Base-by-base conservation (phyloP, 1,140 invertebrate species). In the Drosophila insularis region DNA sequence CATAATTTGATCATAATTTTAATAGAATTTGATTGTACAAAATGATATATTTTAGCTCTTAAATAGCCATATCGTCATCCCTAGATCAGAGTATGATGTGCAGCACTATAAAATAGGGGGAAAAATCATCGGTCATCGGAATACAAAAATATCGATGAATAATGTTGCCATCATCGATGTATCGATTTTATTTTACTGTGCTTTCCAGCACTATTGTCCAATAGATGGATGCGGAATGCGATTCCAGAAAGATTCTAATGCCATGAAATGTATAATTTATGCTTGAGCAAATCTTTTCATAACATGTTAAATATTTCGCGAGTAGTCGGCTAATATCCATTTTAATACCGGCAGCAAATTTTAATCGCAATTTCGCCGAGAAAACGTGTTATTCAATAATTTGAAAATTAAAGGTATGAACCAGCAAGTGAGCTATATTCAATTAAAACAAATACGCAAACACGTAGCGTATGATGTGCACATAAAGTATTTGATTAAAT, bases 381-480 rank as follows among this genome's bases (percentile, higher is more conserved):
- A 39, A 71, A 67, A 80, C 71, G 71, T 81, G 81, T 85, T 85
- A 85, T 81, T 87, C 74, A 87, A 85, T 78, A 87, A 87, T 71
- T 63, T 23, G 17, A 32, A 55, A 56, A 31, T 60, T 58, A 56
- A 61, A 43, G 35, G 35, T 43, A 50, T 54, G 58, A 60, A 68
- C 77, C 71, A 73, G 81, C 78, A 82, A 72, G 74, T 67, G 71
- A 56, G 59, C 17, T 61, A 53, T 37, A 56, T 21, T 13, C 13
- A 11, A 19, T n/a, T 32, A 46, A 10, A 53, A 39, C 8, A 27
- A 17, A 14, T n/a, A 14, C 31, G 17, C 32, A 21, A 17, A 50
- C 43, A 50, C 43, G 43, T 21, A 50, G 43, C 43, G 8, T 50
- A 50, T 6, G 19, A 19, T 27, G 23, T 31, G 17, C 35, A 6